Percentiles rank a stretch among this genome's conserved stretches.
Conservation (phyloP, 2,113 vertebrate genomes). For the Sterrhoptilus dennistouni region DNA sequence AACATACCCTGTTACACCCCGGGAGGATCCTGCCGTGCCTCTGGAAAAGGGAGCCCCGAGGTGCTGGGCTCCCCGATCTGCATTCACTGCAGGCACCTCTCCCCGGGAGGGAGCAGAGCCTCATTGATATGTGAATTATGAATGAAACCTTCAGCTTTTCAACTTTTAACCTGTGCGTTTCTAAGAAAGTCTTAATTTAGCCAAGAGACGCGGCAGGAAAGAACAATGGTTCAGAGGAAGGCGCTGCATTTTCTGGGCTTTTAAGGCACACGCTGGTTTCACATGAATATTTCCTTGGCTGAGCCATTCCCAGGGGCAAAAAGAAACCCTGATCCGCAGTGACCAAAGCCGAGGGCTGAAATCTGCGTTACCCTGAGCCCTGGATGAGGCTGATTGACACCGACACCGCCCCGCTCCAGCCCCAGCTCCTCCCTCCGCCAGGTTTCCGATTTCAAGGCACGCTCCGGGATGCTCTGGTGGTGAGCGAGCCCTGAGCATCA, state of each 20-base stretch:
- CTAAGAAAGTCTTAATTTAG: conserved; percentile 60
- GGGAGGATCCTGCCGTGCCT: background rate
- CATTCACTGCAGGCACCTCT: conserved; percentile 32
- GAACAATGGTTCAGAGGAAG: conserved; percentile 20
- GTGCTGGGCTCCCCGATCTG: conserved; percentile 15
- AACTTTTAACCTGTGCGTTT: conserved; percentile 70
- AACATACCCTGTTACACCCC: background rate
- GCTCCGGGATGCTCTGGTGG: background rate
- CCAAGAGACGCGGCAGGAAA: background rate
- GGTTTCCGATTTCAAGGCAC: background rate
- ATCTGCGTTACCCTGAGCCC: background rate
- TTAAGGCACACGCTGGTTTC: background rate
- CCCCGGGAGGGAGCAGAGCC: conserved; percentile 50
- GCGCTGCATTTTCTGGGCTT: background rate
- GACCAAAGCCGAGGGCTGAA: background rate
- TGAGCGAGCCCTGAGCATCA: accelerated
- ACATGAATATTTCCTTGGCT: background rate
- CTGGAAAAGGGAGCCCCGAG: no score
- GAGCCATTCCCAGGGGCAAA: background rate
- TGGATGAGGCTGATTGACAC: background rate
- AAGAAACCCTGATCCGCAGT: background rate
- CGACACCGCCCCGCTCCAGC: background rate
- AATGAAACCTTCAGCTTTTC: conserved; percentile 71
- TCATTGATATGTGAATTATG: conserved; percentile 69
- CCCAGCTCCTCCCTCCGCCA: background rate